Evolutionary conservation across 2,797 vertebrate species (phyloP).

Genomic region (Helarctos malayanus): DNA sequence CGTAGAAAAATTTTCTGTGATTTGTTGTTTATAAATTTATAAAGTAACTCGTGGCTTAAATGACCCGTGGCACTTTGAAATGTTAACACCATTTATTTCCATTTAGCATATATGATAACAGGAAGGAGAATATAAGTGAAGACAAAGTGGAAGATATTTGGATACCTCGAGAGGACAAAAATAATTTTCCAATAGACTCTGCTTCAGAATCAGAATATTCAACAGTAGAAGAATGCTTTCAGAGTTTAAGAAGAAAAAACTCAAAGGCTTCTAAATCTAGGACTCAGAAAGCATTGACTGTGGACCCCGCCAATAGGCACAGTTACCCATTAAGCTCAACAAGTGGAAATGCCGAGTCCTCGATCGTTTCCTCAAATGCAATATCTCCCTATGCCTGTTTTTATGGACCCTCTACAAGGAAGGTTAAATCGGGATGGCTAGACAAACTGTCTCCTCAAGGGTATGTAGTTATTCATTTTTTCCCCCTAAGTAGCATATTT

Average conservation of each 20-base stretch:
- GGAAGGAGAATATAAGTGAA: conserved; percentile 72
- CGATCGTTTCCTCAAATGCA: conserved; percentile 71
- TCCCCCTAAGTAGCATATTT: not conserved
- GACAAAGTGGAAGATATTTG: conserved; percentile 83
- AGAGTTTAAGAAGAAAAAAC: conserved; percentile 84
- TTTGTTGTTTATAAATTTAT: not conserved
- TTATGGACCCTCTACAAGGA: conserved; percentile 91
- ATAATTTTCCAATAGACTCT: conserved; percentile 66
- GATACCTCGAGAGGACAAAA: conserved; percentile 78
- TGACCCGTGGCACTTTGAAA: not conserved
- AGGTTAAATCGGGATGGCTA: conserved; percentile 95
- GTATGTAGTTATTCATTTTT: conserved; percentile 87
- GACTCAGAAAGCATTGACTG: conserved; percentile 75
- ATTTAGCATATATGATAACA: conserved; percentile 82
- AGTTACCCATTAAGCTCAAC: conserved; percentile 68
- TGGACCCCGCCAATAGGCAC: conserved; percentile 75
- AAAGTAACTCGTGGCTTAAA: not conserved
- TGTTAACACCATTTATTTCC: not conserved
- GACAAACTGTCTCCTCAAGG: conserved; percentile 98
- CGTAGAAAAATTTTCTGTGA: not conserved
- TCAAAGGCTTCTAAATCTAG: conserved; percentile 83
- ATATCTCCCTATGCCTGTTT: conserved; percentile 98
- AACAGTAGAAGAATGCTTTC: conserved; percentile 86
- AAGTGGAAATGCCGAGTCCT: conserved; percentile 60
- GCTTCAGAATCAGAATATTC: conserved; percentile 89